Base-by-base conservation (phyloP, 2,888 invertebrate species). In the Synergus umbraculus region DNA sequence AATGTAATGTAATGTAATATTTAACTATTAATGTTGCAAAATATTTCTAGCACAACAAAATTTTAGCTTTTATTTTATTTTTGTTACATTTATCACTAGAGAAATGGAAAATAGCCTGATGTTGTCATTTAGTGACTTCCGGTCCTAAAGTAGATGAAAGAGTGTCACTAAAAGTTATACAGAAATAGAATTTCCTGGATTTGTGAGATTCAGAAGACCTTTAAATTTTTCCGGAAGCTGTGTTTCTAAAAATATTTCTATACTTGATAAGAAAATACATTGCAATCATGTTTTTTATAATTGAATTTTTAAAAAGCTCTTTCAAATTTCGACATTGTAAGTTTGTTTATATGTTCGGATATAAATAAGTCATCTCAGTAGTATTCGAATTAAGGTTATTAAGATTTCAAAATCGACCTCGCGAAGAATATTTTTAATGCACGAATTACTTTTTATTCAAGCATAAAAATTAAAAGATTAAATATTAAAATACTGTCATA, bases 51-150 rank as follows among this genome's bases (percentile, higher is more conserved):
- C 13, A 67, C 22, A 43, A 66, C 12, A 1, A 43, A 44, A 44
- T 43, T 18, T 66, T 12, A 41, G 4, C 2, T 18, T 18, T 41
- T 66, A 43, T 41, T n/a, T 12, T 12, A 41, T 15, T 41, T 41
- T 65, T 7, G 29, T 46, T 54, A 3, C 29, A 69, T 37, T 2
- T 4, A n/a, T 18, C 41, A 58, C 12, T n/a, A 22, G 44, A 37
- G 54, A 73, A 73, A 54, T 9, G 54, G n/a, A 73, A 73, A 54
- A 10, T 10, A n/a, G 49, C 22, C 37, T 73, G 5, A 22, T 49
- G 49, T 46, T 37, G 65, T 37, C 10, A 46, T 37, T 54, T n/a
- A 1, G 54, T 37, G 54, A 73, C 54, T 73, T 73, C 54, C 73
- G 73, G 37, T 69, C 46, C 15, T 49, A n/a, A 41, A 10, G 54